A percentile compares a stretch with the other conserved stretches of the same genome.
Evolutionary conservation across 2,888 invertebrate species (phyloP).

Genomic region (Smittia aterrima): DNA sequence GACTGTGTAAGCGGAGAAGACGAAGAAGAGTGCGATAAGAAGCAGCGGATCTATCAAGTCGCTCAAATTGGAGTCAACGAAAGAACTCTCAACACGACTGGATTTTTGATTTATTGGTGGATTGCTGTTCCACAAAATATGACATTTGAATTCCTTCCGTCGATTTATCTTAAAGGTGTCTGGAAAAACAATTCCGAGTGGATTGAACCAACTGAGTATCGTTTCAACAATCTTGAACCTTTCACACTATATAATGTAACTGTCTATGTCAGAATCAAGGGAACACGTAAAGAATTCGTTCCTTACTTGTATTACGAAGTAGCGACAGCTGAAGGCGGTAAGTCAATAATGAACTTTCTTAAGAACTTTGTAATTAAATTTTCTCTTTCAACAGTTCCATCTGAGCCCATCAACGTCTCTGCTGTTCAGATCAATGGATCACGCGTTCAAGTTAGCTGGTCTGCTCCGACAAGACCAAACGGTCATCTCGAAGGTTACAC

Average conservation of each 20-base stretch:
- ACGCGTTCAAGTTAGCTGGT: slow-evolving; percentile 69
- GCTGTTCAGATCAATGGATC: slow-evolving; percentile 64
- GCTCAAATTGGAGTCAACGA: slow-evolving; percentile 66
- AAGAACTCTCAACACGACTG: slow-evolving; percentile 61
- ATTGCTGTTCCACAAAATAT: slow-evolving; percentile 49
- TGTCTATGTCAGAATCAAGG: slow-evolving; percentile 66
- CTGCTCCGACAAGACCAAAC: slow-evolving; percentile 62
- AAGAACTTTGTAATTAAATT: slow-evolving; percentile 4
- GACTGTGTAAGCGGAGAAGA: slow-evolving; percentile 76
- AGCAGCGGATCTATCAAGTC: slow-evolving; percentile 56
- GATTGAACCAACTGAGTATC: slow-evolving; percentile 61
- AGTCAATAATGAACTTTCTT: not conserved
- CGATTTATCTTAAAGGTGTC: slow-evolving; percentile 57
- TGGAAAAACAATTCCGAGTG: slow-evolving; percentile 63
- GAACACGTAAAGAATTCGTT: slow-evolving; percentile 57
- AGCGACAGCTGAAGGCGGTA: slow-evolving; percentile 64
- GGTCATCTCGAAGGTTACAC: slow-evolving; percentile 64
- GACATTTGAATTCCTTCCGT: slow-evolving; percentile 65
- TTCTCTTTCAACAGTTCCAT: slow-evolving; percentile 56
- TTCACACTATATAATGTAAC: slow-evolving; percentile 77
- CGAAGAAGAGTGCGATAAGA: slow-evolving; percentile 64
- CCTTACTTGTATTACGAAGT: slow-evolving; percentile 64
- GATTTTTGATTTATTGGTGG: slow-evolving; percentile 66
- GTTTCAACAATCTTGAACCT: slow-evolving; percentile 65
- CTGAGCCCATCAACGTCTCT: slow-evolving; percentile 65